Evolutionary conservation across 2,113 vertebrate species (phyloP), one percentile per base, ranked within the genome.

Genomic region (Hucho hucho): DNA sequence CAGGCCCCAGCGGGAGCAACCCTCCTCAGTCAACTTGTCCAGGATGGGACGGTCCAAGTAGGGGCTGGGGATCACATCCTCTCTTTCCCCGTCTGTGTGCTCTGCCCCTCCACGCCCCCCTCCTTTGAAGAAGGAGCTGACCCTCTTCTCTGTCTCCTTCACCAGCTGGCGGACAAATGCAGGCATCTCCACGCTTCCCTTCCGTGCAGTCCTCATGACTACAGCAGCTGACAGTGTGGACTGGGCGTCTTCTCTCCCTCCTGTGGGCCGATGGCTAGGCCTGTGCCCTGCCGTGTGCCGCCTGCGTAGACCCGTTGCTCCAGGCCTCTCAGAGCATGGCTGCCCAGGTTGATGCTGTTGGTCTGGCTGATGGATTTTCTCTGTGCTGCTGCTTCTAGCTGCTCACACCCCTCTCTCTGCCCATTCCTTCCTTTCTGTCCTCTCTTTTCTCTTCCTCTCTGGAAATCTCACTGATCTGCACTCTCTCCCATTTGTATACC

Each of bases 91-190:
- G 74, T 90, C 90, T 88, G 11, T 86, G 84, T 14, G 46, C 64
- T 37, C 86, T 22, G 86, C 85, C 76, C 89, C 91, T 53, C 89
- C 91, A 3, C 90, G 87, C 4, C 89, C 83, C 61, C 91, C 83
- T 61, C 90, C 92, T 85, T 92, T 93, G 82, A 94, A 94, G 86
- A 94, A 92, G 4, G 88, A 92, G 66, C 91, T 92, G 84, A 94
- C 87, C 89, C 90, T 88, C 81, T 90, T 93, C 81, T 94, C 93
- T 0, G 91, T 94, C 83, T 93, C 92, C 70, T 92, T 93, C 75
- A 92, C 93, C 81, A 94, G 87, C 82, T 93, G 93, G 24, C 93
- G 79, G 74, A 94, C 87, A 14, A 95, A 95, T 0, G 90, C 87
- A 6, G 93, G 91, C 92, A 95, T 91, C 85, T 94, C 93, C 67